phyloP scores from a whole-genome alignment of 2,888 invertebrate species.

The Abrostola tripartita region DNA sequence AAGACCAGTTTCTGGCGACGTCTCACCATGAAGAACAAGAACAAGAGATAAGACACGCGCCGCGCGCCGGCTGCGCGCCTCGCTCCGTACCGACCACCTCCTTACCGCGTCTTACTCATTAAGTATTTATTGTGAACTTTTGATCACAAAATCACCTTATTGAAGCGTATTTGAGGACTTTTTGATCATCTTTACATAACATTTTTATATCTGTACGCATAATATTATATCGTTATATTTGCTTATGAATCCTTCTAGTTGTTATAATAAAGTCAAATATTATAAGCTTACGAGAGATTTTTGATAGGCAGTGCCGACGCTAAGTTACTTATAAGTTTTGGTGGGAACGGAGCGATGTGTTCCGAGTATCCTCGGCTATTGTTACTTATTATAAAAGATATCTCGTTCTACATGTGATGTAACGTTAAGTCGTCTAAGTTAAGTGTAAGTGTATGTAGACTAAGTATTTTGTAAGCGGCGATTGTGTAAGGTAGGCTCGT shows the following conservation, averaged over 20 bases:
- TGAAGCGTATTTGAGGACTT: conserved; percentile 33
- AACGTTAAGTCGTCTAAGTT: conserved; percentile 82
- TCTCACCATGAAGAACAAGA: conserved; percentile 91
- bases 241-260: conserved; percentile 56
- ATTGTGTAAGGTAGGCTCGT: conserved; percentile 78
- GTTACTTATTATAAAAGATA: conserved; percentile 80
- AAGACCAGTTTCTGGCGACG: conserved; percentile 91
- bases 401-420: conserved; percentile 88
- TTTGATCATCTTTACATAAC: conserved; percentile 53
- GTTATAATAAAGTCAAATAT: conserved; percentile 51
- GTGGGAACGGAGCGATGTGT: conserved; percentile 72
- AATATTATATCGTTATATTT: conserved; percentile 50
- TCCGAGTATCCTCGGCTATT: conserved; percentile 73
- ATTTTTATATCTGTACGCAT: conserved; percentile 50
- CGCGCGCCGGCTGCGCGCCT: conserved; percentile 58
- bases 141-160: conserved; percentile 36
- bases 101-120: conserved; percentile 37
- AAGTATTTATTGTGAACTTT: conserved; percentile 54
- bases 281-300: conserved; percentile 55
- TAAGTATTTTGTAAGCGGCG: conserved; percentile 73
- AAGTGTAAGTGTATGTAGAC: conserved; percentile 70
- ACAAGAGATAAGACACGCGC: conserved; percentile 88
- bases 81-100: conserved; percentile 67
- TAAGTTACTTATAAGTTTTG: conserved; percentile 57
- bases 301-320: conserved; percentile 33